phyloP scores from a whole-genome alignment of 1,140 invertebrate species.

The Oreohelix idahoensis region DNA sequence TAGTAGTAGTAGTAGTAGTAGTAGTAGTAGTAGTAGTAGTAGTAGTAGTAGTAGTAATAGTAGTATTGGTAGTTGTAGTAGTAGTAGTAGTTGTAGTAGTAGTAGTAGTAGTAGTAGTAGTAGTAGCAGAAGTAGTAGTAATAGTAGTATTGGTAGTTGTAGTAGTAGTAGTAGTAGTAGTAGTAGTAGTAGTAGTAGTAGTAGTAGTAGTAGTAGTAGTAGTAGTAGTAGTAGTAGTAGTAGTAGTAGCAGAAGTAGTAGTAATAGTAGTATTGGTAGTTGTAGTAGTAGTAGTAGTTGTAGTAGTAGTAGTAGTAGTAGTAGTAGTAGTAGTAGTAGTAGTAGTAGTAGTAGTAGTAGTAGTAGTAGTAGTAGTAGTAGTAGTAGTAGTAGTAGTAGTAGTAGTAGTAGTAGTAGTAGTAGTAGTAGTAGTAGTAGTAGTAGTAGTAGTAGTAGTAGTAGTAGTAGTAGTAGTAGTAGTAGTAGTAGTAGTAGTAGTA shows the following conservation, averaged over 20 bases:
- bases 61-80: too few relatives aligned
- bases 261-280: too few relatives aligned
- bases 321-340: background rate
- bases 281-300: slow-evolving; percentile 10
- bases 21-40: background rate
- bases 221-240: slow-evolving; percentile 19
- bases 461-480: slow-evolving; percentile 8
- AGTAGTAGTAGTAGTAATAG: too few relatives aligned
- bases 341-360: slow-evolving; percentile 7
- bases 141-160: too few relatives aligned
- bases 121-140: too few relatives aligned
- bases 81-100: slow-evolving; percentile 5
- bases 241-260: too few relatives aligned
- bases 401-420: slow-evolving; percentile 7
- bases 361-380: slow-evolving; percentile 3
- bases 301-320: background rate
- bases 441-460: background rate
- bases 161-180: slow-evolving; percentile 16
- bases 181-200: slow-evolving; percentile 20
- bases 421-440: background rate
- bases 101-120: background rate
- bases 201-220: slow-evolving; percentile 1
- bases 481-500: background rate
- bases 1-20: slow-evolving; percentile 3
- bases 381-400: slow-evolving; percentile 2